Percentiles rank a stretch among this genome's conserved stretches.
Evolutionary conservation across 2,888 invertebrate species (phyloP).

Genomic region (Loripinus fragilis): DNA sequence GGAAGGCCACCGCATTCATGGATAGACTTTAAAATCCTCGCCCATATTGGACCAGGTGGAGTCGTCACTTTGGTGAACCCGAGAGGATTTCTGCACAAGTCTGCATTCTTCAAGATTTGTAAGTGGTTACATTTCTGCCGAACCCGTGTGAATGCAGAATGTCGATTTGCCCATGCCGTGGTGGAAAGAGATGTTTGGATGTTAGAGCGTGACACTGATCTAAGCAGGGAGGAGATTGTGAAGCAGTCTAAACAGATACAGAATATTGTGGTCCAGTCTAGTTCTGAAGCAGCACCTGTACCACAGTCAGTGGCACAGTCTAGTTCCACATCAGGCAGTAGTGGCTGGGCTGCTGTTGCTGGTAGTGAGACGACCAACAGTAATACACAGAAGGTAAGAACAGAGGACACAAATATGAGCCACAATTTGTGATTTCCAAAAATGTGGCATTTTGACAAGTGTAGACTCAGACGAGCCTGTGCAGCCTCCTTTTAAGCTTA

Average conservation of each 20-base stretch:
- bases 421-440: too few species aligned
- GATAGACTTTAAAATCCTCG: slow-evolving; percentile 70
- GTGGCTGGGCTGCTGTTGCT: slow-evolving; percentile 9
- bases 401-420: too few species aligned
- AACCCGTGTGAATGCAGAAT: slow-evolving; percentile 62
- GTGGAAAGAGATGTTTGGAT: slow-evolving; percentile 81
- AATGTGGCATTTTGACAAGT: too few species aligned
- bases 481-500: too few species aligned
- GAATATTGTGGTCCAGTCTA: background rate
- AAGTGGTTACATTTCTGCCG: slow-evolving; percentile 74
- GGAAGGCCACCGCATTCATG: slow-evolving; percentile 69
- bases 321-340: slow-evolving; percentile 12
- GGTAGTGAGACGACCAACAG: background rate
- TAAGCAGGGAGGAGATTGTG: slow-evolving; percentile 72
- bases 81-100: slow-evolving; percentile 73
- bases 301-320: background rate
- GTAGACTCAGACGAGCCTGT: too few species aligned
- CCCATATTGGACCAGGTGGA: slow-evolving; percentile 69
- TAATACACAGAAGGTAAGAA: slow-evolving; percentile 1
- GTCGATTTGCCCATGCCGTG: slow-evolving; percentile 77
- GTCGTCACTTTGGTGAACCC: slow-evolving; percentile 68
- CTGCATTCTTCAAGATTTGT: slow-evolving; percentile 79
- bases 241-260: slow-evolving; percentile 40
- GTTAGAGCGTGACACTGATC: slow-evolving; percentile 75
- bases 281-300: slow-evolving; percentile 9